A percentile compares a stretch with the other conserved stretches of the same genome.
Evolutionary conservation across 2,888 invertebrate species (phyloP).

Genomic region (Sphaerophoria rueppellii): DNA sequence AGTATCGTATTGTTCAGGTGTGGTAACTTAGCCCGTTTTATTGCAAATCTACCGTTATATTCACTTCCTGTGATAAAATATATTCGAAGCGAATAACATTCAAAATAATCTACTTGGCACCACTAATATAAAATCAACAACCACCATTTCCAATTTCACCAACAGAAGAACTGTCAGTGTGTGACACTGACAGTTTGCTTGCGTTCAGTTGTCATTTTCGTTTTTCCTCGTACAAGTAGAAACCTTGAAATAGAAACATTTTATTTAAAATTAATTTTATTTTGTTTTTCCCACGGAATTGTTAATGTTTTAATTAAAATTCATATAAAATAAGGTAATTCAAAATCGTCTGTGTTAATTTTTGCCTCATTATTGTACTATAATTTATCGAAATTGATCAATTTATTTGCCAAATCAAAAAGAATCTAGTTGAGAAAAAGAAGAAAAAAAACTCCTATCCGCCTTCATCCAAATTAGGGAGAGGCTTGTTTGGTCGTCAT

Average conservation of each 20-base stretch:
- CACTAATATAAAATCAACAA: not conserved
- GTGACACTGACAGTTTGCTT: not conserved
- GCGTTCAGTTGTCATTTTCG: conserved; percentile 12
- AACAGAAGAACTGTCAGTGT: not conserved
- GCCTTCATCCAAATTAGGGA: conserved; percentile 68
- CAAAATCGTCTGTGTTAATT: not conserved
- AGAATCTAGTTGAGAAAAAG: conserved; percentile 42
- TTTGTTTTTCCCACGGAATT: conserved; percentile 1
- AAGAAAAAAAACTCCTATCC: conserved; percentile 43
- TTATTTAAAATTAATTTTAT: conserved; percentile 7
- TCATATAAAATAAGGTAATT: conserved; percentile 57
- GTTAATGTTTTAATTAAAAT: conserved; percentile 50
- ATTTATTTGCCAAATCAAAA: conserved; percentile 13
- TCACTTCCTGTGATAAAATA: too few species aligned
- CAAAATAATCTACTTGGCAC: not conserved
- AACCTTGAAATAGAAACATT: conserved; percentile 22
- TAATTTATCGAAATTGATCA: conserved; percentile 8
- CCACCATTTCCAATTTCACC: not conserved
- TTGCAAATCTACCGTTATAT: too few species aligned
- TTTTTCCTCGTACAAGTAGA: not conserved
- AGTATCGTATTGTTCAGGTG: too few species aligned
- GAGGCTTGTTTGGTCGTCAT: conserved; percentile 48
- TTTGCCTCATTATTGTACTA: not conserved
- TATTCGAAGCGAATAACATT: too few species aligned
- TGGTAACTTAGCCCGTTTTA: too few species aligned